Evolutionary conservation across 2,888 invertebrate species (phyloP), one percentile per base, ranked within the genome.

Genomic region (Autographa gamma): DNA sequence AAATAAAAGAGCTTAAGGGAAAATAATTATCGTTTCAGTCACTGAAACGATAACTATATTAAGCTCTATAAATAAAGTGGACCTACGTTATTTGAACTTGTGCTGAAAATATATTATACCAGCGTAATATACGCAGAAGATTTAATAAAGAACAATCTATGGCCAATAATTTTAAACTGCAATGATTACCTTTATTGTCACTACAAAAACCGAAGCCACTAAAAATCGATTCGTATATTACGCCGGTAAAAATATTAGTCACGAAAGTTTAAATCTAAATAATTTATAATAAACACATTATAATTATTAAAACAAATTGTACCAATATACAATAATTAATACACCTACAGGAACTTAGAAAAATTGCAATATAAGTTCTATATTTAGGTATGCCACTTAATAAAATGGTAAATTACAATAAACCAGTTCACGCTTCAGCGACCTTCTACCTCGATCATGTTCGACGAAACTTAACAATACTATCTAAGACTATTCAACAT

Each of bases 311-410:
- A 95, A 94, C 93, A 94, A 93, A 94, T 94, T 94, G 93, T 95
- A 95, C 93, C 93, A 90, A 93, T 93, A 93, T 93, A 94, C 93
- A 94, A 93, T 95, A 93, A 93, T 93, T 90, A 93, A 95, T 95
- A 95, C 91, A 92, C 92, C 95, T 95, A 95, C 95, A 95, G 95
- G 95, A 95, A 95, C 95, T 93, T 95, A 95, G 95, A 92, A 94
- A 93, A 95, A 95, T 95, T 95, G 95, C 95, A 95, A 94, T 95
- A 92, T 92, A 94, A 93, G 93, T 95, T 94, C 93, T 95, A 95
- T 94, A 94, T 93, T 94, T 95, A 95, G 94, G 90, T 95, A 95
- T 95, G 95, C 95, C 95, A 95, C 95, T 94, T 94, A 93, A 92
- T 88, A 90, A 88, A 85, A 85, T 89, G 91, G 90, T 93, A 92